Base-by-base conservation (phyloP, 2,888 invertebrate genomes). In the Hoplodrina ambigua region DNA sequence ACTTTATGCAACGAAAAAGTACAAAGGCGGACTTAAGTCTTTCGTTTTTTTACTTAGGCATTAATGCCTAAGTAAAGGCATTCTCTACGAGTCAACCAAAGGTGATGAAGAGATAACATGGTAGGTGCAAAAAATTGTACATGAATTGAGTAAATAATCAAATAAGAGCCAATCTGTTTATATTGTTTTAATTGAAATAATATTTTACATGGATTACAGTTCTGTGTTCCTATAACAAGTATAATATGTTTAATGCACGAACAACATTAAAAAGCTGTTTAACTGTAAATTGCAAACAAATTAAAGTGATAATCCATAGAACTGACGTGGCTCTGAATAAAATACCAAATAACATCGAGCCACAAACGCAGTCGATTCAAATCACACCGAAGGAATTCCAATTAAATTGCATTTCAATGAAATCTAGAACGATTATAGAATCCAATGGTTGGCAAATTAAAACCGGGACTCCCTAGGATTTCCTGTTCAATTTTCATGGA, bases 381-480 rank as follows among this genome's bases (percentile, higher is more conserved):
- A 91, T 90, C 83, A 79, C 78, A 77, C 87, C 85, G 84, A 87
- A 87, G 85, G 93, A 92, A 94, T 92, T 94, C 90, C 93, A 93
- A 93, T 94, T 94, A 93, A 94, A 94, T 92, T 92, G 93, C 93
- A 92, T 94, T 89, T 93, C 92, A 93, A 92, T 92, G 92, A 93
- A 94, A 94, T 94, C 94, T 93, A 92, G 91, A 87, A 88, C 92
- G 92, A 93, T 94, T 94, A 94, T 93, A 93, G 91, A 94, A 92
- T 93, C 89, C 90, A 88, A 91, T 91, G 90, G 91, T 92, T 88
- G 91, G 92, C 90, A 92, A 95, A 95, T 95, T 94, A 94, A 95
- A 94, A 92, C 85, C 92, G 89, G 89, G 87, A 87, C 89, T 91
- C 89, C 86, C 89, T 86, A 89, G 93, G 93, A 93, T 94, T 93